These are phyloP conservation scores for Nasonia oneida DNA, from an alignment of 2,888 invertebrate species.

Conservation along the genomic window DNA sequence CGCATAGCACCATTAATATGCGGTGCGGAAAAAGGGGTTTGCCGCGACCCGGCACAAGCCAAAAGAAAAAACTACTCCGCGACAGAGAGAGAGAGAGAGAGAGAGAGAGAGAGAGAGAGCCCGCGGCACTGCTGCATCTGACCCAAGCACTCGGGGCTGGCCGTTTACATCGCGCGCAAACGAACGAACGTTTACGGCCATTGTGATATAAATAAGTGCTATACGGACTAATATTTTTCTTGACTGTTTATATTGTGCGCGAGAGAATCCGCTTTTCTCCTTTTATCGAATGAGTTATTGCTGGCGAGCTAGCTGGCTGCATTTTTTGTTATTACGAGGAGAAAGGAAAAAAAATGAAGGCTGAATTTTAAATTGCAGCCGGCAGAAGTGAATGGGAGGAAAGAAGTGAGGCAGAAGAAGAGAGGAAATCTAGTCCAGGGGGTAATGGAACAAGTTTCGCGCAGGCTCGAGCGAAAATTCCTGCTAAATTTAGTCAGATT, in stretches of 20 bases:
- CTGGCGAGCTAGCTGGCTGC: neutral
- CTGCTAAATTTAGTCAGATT: slow-evolving; percentile 11
- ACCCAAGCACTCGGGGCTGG: neutral
- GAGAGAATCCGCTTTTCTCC: neutral
- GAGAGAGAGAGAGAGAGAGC: neutral
- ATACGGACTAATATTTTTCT: slow-evolving; percentile 15
- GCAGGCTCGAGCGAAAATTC: neutral
- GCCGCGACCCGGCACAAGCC: slow-evolving; percentile 46
- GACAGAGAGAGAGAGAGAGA: slow-evolving; percentile 9
- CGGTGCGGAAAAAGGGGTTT: slow-evolving; percentile 59
- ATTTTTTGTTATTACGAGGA: neutral
- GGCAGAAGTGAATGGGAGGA: slow-evolving; percentile 20
- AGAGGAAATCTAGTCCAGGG: neutral
- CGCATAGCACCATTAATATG: slow-evolving; percentile 64
- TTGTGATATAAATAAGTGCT: slow-evolving; percentile 11
- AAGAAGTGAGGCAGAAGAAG: neutral
- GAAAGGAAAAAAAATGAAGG: slow-evolving; percentile 43
- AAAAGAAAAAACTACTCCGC: slow-evolving; percentile 39
- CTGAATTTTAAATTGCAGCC: neutral
- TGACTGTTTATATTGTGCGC: neutral
- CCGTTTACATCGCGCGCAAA: neutral
- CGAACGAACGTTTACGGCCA: slow-evolving; percentile 1
- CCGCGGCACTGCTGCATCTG: neutral
- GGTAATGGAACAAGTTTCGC: slow-evolving; percentile 4
- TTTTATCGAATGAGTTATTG: neutral